Conservation (phyloP, 2,888 invertebrate species). For the Marronus borbonicus region DNA sequence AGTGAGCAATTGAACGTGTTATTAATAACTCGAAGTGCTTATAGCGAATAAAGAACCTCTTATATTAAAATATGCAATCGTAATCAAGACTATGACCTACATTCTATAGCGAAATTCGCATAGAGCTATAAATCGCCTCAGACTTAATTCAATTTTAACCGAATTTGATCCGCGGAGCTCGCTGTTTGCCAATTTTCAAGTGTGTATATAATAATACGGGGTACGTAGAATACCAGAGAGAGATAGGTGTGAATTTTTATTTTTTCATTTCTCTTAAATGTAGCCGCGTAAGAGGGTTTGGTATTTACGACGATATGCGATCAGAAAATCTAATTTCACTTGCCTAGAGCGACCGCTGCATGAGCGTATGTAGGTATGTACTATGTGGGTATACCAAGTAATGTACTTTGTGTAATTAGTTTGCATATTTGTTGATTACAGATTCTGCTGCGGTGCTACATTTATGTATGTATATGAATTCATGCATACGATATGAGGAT, state of each 20-base stretch:
- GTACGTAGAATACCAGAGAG: neutral
- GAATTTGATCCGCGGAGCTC: conserved; percentile 4
- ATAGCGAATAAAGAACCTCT: neutral
- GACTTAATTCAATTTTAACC: conserved; percentile 32
- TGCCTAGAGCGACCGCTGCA: neutral
- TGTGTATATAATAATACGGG: neutral
- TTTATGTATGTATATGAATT: neutral
- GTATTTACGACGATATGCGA: conserved; percentile 7
- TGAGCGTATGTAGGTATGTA: conserved; percentile 10
- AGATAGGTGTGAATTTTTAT: neutral
- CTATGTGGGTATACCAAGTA: neutral
- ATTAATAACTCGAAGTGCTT: no score
- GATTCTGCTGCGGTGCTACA: conserved; percentile 6
- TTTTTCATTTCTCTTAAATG: conserved; percentile 5
- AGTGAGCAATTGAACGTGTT: no score
- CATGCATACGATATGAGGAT: neutral
- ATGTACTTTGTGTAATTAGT: conserved; percentile 28
- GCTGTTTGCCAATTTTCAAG: conserved; percentile 22
- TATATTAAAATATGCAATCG: conserved; percentile 8
- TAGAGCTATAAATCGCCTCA: conserved; percentile 12
- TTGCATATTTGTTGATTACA: conserved; percentile 7
- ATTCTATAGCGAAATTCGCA: conserved; percentile 20
- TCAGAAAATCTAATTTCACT: conserved; percentile 22
- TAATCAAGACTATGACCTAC: conserved; percentile 21
- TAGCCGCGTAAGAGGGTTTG: neutral